Evolutionary conservation across 2,888 invertebrate genomes (phyloP), one percentile per base, ranked within the genome.

Genomic region (Volucella bombylans): DNA sequence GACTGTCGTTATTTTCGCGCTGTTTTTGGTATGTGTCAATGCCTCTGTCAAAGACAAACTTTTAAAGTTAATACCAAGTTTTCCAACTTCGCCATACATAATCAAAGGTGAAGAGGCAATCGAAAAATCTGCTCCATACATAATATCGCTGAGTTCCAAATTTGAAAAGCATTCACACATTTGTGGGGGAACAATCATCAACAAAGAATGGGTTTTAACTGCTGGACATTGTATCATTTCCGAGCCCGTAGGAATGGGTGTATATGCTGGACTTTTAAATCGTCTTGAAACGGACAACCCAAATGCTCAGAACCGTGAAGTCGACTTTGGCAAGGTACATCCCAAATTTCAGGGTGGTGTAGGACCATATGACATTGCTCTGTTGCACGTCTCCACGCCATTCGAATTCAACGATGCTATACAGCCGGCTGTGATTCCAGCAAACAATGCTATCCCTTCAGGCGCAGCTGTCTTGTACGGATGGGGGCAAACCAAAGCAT

Each of bases 341-440:
- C 88, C 89, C 47, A 1, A 39, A 2, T 91, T 87, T 82, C 38
- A 10, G 47, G 92, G 92, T n/a, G 90, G 90, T 3, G 91, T 92
- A n/a, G 92, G 90, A 14, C 92, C 92, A 78, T 92, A 93, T 86
- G 94, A 94, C 87, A 93, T 94, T 86, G 94, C 93, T 39, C 68
- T 94, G 1, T 86, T 94, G 74, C 89, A 89, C 82, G 87, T 90
- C 10, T 87, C 86, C 31, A 67, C 87, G 49, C 82, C 90, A 1
- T 89, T 91, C 49, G 78, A 78, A 10, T 90, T 90, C 79, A 90
- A 89, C 69, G 86, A 89, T 57, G 87, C 14, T 11, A 90, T 92
- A 8, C 88, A 89, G 59, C 88, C 92, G 6, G 91, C 92, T 14
- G 87, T 87, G 10, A 86, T 93, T 78, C 93, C 93, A 31, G 69